Conservation (phyloP, 64 coral and sea anemone species). For the Catalaphyllia jardinei region DNA sequence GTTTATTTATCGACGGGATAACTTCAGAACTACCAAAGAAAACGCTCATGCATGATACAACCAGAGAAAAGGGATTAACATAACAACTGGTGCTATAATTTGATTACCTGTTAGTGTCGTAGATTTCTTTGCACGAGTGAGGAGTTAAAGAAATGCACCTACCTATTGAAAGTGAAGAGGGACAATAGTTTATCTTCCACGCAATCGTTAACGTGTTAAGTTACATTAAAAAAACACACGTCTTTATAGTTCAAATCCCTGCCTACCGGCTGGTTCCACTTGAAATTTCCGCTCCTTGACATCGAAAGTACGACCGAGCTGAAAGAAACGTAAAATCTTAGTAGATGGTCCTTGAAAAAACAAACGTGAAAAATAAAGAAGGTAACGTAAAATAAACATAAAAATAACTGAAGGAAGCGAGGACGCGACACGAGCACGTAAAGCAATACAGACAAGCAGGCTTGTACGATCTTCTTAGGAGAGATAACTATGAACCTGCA, state of each 20-base stretch:
- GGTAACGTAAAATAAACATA: neutral
- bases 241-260: neutral
- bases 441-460: too few species aligned
- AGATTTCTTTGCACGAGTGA: constrained; percentile 26
- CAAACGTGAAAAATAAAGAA: neutral
- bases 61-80: too few species aligned
- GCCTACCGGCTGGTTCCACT: neutral
- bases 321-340: neutral
- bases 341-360: neutral
- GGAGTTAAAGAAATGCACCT: neutral
- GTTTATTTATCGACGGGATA: too few species aligned
- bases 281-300: neutral
- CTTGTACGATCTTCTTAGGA: too few species aligned
- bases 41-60: too few species aligned
- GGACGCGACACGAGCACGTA: neutral
- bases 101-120: neutral
- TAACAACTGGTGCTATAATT: too few species aligned
- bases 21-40: too few species aligned
- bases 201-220: too few species aligned
- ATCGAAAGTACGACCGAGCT: constrained; percentile 7
- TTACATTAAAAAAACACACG: neutral
- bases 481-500: too few species aligned
- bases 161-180: neutral
- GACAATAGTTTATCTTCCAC: too few species aligned
- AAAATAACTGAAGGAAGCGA: neutral